Evolutionary conservation across 2,797 vertebrate species (phyloP).

Genomic region (Orientallactaga sibirica): DNA sequence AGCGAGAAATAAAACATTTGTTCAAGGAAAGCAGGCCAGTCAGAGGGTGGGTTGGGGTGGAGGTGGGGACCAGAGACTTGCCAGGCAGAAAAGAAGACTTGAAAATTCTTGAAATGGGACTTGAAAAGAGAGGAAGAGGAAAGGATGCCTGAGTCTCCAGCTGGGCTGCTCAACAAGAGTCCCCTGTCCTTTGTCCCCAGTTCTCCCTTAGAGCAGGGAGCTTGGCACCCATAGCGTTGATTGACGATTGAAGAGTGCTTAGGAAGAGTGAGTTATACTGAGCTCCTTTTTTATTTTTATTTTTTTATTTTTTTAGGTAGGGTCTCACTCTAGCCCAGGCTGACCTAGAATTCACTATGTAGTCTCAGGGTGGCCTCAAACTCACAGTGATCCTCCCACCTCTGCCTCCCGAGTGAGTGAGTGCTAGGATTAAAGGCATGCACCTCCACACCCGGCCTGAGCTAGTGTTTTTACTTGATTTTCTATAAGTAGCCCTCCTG

Average conservation of each 20-base stretch:
- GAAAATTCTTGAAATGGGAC: conserved; percentile 9
- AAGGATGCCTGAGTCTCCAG: conserved; percentile 19
- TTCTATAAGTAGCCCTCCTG: too few relatives aligned
- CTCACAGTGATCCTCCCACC: too few relatives aligned
- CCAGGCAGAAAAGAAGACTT: conserved; percentile 11
- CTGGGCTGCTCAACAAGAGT: background rate
- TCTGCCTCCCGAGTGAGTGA: too few relatives aligned
- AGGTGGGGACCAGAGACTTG: conserved; percentile 36
- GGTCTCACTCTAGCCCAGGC: too few relatives aligned
- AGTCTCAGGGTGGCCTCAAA: too few relatives aligned
- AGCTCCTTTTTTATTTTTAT: background rate
- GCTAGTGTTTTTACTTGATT: too few relatives aligned
- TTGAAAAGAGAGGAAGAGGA: conserved; percentile 61
- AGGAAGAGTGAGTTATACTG: background rate
- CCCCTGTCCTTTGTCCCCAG: background rate
- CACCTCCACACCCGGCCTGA: too few relatives aligned
- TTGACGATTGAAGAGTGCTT: conserved; percentile 41
- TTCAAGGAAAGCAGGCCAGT: conserved; percentile 19
- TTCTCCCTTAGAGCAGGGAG: background rate
- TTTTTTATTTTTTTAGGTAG: too few relatives aligned
- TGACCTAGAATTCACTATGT: too few relatives aligned
- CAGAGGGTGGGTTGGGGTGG: background rate
- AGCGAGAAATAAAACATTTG: conserved; percentile 70
- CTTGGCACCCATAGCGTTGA: background rate
- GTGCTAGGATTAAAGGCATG: too few relatives aligned